phyloP scores from a whole-genome alignment of 2,888 invertebrate genomes.

The Hemicrepidius hirtus region DNA sequence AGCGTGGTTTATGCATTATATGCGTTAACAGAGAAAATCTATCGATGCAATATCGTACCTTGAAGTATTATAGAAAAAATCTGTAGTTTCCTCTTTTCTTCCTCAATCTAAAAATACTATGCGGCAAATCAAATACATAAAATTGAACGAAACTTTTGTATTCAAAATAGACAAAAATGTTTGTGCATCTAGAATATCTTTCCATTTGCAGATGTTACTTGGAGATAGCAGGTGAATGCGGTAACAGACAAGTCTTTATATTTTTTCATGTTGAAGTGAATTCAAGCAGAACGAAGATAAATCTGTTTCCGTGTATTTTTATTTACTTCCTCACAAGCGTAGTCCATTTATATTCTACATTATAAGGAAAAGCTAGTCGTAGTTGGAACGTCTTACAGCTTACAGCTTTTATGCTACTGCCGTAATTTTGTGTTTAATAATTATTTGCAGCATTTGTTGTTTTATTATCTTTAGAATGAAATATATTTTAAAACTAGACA shows the following conservation, averaged over 20 bases:
- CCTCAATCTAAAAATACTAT: background rate
- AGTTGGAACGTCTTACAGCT: constrained; percentile 4
- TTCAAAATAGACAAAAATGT: background rate
- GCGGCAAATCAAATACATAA: background rate
- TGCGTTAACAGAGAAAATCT: too few species aligned
- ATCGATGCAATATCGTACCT: too few species aligned
- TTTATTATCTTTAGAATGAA: too few species aligned
- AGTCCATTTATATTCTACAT: constrained; percentile 38
- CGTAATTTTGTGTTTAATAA: too few species aligned
- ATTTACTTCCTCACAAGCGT: constrained; percentile 40
- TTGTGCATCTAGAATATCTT: constrained; percentile 16
- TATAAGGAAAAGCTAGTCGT: constrained; percentile 27
- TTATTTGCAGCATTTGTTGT: too few species aligned
- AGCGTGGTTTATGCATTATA: too few species aligned
- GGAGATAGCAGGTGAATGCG: constrained; percentile 38
- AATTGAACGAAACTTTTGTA: background rate
- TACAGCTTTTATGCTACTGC: constrained; percentile 13
- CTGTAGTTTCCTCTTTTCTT: background rate
- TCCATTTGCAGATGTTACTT: background rate
- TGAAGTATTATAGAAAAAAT: too few species aligned
- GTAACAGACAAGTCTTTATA: constrained; percentile 38
- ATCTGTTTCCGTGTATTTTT: constrained; percentile 39
- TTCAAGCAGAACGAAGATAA: constrained; percentile 48
- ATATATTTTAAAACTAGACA: too few species aligned
- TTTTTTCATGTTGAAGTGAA: constrained; percentile 42